These are phyloP conservation scores for Magallana angulata DNA, from an alignment of 1,140 invertebrate genomes.

Conservation along the genomic window DNA sequence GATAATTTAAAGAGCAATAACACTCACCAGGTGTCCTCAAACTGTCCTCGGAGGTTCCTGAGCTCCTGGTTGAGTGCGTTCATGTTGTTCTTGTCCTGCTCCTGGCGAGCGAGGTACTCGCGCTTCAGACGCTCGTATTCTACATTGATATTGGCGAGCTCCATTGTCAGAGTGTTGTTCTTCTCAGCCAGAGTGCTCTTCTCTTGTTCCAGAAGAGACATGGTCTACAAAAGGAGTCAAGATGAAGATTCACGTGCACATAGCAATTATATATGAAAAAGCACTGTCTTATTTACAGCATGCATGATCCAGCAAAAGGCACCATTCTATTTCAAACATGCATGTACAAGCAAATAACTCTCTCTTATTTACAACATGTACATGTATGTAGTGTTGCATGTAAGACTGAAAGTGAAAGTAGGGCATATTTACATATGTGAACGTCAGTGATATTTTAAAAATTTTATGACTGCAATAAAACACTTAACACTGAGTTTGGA, in stretches of 20 bases:
- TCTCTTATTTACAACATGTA: no score
- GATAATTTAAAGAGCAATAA: background rate
- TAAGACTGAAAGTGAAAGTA: background rate
- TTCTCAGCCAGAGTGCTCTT: slow-evolving; percentile 77
- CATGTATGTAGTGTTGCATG: background rate
- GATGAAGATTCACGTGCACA: background rate
- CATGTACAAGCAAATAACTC: no score
- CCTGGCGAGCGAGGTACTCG: slow-evolving; percentile 72
- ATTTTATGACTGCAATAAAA: slow-evolving; percentile 11
- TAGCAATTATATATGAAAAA: no score
- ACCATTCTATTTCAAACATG: no score
- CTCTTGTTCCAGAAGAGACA: slow-evolving; percentile 78
- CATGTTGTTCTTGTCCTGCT: slow-evolving; percentile 76
- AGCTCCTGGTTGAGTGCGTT: slow-evolving; percentile 75
- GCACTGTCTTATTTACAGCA: no score
- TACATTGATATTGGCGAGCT: slow-evolving; percentile 66
- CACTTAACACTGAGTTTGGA: background rate
- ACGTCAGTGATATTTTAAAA: background rate
- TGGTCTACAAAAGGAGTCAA: slow-evolving; percentile 65
- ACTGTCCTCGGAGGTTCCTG: slow-evolving; percentile 77
- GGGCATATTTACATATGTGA: background rate
- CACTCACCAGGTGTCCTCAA: slow-evolving; percentile 78
- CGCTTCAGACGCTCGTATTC: slow-evolving; percentile 77
- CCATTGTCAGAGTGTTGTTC: slow-evolving; percentile 70
- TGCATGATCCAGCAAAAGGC: no score